Base-by-base conservation (phyloP, 2,888 invertebrate species). In the Phragmatobia fuliginosa region DNA sequence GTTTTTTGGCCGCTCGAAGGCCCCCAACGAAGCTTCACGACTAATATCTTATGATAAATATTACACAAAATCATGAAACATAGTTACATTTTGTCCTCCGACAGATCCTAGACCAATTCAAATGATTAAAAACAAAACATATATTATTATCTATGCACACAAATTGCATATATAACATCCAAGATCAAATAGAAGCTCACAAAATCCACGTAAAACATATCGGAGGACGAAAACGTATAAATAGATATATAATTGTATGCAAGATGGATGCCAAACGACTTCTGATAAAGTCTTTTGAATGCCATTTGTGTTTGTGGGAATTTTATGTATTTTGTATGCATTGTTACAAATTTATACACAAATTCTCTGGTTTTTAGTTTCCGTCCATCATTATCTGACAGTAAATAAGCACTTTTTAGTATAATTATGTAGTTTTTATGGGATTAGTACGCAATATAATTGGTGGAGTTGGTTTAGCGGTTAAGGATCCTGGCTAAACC, bases 211-310 rank as follows among this genome's bases (percentile, higher is more conserved):
- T 41, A 62, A 28, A 21, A 18, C 7, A 33, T 28, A 52, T 52
- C 41, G 33, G 64, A 56, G 52, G 64, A 31, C 52, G 52, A 7
- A 28, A 16, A 16, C 2, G 21, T 31, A 41, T 31, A 41, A 66
- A 58, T 56, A 66, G 7, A 58, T 58, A 58, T n/a, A 66, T 66
- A 66, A 66, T 66, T 66, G n/a, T 38, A 36, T 14, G 21, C 21
- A 31, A 64, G 58, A 8, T 58, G 38, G 52, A 64, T 32, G 32
- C 52, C 16, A 64, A 52, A 52, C 25, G 58, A 41, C 52, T 28
- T 8, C 58, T 36, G 65, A 66, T 66, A 58, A 65, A 4, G 28
- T 14, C 41, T 38, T 14, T 41, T 58, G 58, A 58, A 58, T 58
- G 65, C 58, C 36, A 41, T 31, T 58, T 31, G 21, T 14, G 16